Conservation (phyloP, 2,113 vertebrate genomes). For the Cheirogaleus medius region DNA sequence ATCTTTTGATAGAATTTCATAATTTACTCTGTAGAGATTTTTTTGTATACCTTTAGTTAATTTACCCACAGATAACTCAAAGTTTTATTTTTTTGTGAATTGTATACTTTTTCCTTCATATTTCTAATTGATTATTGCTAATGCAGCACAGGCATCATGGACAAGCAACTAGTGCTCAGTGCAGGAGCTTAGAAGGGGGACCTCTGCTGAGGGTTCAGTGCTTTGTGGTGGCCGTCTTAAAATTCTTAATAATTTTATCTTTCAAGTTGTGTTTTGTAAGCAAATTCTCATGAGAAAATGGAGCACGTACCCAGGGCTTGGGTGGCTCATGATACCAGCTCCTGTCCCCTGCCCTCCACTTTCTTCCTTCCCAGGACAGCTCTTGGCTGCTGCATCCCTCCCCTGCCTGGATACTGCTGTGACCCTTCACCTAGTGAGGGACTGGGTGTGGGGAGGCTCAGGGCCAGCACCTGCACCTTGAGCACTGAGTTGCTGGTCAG, state of each 20-base stretch:
- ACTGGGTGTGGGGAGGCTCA: background rate
- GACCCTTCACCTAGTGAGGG: background rate
- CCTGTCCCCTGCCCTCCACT: background rate
- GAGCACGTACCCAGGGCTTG: background rate
- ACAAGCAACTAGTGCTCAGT: background rate
- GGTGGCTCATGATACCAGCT: accelerated
- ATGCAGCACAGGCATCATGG: background rate
- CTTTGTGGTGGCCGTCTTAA: background rate
- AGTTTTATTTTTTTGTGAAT: background rate
- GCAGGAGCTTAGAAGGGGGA: background rate
- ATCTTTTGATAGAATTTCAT: background rate
- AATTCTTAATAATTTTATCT: background rate
- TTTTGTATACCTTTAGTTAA: background rate
- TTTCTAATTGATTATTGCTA: background rate
- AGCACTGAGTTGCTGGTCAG: background rate
- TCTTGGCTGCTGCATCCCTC: background rate
- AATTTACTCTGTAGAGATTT: slow-evolving; percentile 8
- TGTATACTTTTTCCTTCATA: background rate
- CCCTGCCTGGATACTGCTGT: background rate
- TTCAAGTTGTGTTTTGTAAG: background rate
- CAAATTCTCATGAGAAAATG: background rate
- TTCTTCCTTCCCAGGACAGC: background rate
- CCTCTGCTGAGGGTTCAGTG: background rate
- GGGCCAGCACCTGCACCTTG: too few relatives aligned
- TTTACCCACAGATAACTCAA: background rate